phyloP scores from a whole-genome alignment of 2,888 invertebrate genomes.

The Pherbina coryleti region DNA sequence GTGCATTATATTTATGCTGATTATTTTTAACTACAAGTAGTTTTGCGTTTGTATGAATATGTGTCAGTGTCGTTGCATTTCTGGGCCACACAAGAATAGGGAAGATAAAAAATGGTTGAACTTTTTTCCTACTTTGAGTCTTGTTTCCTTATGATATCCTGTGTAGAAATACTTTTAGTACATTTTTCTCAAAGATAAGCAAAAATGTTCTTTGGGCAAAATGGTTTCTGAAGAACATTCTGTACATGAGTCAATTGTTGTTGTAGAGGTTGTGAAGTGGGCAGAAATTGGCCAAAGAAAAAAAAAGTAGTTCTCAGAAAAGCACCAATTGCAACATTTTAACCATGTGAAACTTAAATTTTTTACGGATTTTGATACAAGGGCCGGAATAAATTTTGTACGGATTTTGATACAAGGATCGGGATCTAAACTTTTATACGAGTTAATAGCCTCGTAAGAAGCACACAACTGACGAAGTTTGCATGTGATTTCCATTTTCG shows the following conservation, averaged over 20 bases:
- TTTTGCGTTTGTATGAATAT: background rate
- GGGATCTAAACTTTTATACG: too few relatives aligned
- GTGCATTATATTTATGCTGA: slow-evolving; percentile 62
- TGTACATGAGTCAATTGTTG: background rate
- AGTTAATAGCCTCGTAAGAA: too few relatives aligned
- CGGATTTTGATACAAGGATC: too few relatives aligned
- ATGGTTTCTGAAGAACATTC: slow-evolving; percentile 34
- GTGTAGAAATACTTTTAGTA: slow-evolving; percentile 4
- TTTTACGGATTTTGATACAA: too few relatives aligned
- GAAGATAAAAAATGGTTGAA: background rate
- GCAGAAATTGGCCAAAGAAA: too few relatives aligned
- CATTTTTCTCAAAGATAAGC: slow-evolving; percentile 53
- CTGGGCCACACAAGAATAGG: background rate
- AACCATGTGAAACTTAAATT: too few relatives aligned
- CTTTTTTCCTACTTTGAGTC: background rate
- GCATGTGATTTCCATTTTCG: too few relatives aligned
- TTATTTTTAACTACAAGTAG: slow-evolving; percentile 55
- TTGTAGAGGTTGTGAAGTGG: background rate
- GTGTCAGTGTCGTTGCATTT: background rate
- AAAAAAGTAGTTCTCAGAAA: too few relatives aligned
- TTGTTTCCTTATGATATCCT: too few relatives aligned
- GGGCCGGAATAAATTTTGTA: too few relatives aligned
- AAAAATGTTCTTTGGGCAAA: slow-evolving; percentile 54
- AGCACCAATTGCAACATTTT: too few relatives aligned
- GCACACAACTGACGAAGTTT: too few relatives aligned